Evolutionary conservation across 2,797 vertebrate genomes (phyloP).

Genomic region (Phoeniculus purpureus): DNA sequence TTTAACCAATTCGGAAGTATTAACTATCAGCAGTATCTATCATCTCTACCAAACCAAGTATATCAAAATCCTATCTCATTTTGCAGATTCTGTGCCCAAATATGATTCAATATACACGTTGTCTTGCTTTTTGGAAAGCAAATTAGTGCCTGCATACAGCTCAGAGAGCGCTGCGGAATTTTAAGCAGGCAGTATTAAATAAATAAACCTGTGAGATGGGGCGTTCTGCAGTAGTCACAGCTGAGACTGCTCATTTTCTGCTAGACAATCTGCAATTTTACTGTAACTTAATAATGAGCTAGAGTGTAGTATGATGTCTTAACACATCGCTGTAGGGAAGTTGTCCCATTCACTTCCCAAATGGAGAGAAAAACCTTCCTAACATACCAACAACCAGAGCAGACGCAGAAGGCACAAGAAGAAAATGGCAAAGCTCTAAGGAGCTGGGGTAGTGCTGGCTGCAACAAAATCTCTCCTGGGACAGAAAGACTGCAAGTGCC

Average conservation of each 20-base stretch:
- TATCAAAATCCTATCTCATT: constrained; percentile 21
- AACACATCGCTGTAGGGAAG: neutral
- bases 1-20: neutral
- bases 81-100: constrained; percentile 13
- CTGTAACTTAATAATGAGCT: constrained; percentile 24
- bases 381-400: neutral
- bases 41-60: neutral
- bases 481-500: neutral
- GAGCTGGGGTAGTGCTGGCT: neutral
- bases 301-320: neutral
- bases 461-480: neutral
- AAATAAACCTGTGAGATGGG: constrained; percentile 37
- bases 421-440: neutral
- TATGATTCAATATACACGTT: neutral
- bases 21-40: neutral
- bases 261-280: constrained; percentile 12
- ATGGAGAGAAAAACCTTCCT: neutral
- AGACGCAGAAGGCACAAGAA: neutral
- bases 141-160: neutral
- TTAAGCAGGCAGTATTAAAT: constrained; percentile 36
- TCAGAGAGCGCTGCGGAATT: neutral
- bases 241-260: constrained; percentile 46
- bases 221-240: constrained; percentile 12
- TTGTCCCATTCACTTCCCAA: neutral
- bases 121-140: constrained; percentile 19